Conservation (phyloP, 2,797 vertebrate species). For the Eremophila alpestris region DNA sequence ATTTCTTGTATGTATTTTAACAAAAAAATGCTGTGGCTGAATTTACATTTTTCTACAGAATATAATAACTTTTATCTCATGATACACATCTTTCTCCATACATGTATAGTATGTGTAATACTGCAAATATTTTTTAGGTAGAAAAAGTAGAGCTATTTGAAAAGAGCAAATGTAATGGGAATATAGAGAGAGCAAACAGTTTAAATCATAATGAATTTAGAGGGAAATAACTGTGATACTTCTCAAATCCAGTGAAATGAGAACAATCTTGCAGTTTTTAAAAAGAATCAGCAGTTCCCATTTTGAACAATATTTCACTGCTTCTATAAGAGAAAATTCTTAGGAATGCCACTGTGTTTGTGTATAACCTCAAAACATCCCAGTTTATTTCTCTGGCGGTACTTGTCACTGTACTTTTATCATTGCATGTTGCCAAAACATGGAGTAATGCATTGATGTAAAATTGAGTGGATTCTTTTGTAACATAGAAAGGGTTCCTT, state of each 20-base stretch:
- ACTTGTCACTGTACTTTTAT: conserved; percentile 52
- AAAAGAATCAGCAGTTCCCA: background rate
- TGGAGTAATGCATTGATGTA: background rate
- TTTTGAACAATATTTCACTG: background rate
- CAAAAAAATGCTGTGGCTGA: background rate
- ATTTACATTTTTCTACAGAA: background rate
- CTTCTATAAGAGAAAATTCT: background rate
- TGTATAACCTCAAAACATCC: background rate
- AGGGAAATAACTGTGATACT: background rate
- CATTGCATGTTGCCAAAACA: conserved; percentile 37
- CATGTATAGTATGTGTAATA: background rate
- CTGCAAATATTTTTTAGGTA: background rate
- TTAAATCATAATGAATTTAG: background rate
- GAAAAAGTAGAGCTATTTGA: background rate
- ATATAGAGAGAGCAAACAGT: background rate
- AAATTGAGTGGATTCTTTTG: conserved; percentile 38
- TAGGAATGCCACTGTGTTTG: background rate
- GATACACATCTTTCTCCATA: background rate
- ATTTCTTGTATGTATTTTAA: background rate
- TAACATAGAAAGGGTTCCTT: background rate
- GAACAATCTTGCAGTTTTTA: background rate
- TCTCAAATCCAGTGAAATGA: background rate
- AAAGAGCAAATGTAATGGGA: background rate
- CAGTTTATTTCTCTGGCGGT: conserved; percentile 23
- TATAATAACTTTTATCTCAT: background rate